Evolutionary conservation across 2,888 invertebrate species (phyloP).

Genomic region (Sphaerophoria rueppellii): DNA sequence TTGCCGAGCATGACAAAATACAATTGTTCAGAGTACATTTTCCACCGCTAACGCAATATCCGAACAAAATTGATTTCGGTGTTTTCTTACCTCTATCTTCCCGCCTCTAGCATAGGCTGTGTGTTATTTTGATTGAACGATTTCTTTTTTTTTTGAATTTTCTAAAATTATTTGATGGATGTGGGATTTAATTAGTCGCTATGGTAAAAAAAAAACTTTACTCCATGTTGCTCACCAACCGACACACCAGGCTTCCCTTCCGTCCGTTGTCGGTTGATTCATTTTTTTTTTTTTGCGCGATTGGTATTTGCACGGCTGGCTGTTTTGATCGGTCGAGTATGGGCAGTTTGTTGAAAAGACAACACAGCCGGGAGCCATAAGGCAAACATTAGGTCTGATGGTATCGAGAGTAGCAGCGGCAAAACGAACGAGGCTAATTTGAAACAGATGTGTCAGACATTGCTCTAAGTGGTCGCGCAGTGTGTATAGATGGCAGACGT

Average conservation of each 20-base stretch:
- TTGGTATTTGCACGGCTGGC: slow-evolving; percentile 1
- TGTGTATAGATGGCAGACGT: neutral
- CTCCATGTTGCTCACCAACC: neutral
- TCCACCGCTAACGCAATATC: slow-evolving; percentile 9
- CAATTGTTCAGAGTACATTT: slow-evolving; percentile 7
- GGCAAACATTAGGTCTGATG: neutral
- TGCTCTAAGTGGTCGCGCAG: slow-evolving; percentile 20
- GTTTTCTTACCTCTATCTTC: slow-evolving; percentile 12
- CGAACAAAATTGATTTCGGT: slow-evolving; percentile 55
- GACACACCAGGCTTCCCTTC: neutral
- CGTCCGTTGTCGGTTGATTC: neutral
- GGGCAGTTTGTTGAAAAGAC: neutral
- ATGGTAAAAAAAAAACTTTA: slow-evolving; percentile 41
- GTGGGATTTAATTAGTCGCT: slow-evolving; percentile 68
- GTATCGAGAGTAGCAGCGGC: slow-evolving; percentile 10
- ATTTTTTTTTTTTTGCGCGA: neutral
- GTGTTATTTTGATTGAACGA: slow-evolving; percentile 51
- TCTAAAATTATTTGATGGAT: slow-evolving; percentile 50
- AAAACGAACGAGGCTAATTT: slow-evolving; percentile 63
- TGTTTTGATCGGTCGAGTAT: too few species aligned
- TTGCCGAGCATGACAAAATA: slow-evolving; percentile 10
- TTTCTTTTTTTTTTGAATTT: slow-evolving; percentile 23
- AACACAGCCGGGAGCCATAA: neutral
- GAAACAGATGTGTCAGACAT: slow-evolving; percentile 66
- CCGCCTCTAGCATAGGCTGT: neutral